phyloP scores from a whole-genome alignment of 2,797 vertebrate genomes.

The Mormyrus hasselquistii region DNA sequence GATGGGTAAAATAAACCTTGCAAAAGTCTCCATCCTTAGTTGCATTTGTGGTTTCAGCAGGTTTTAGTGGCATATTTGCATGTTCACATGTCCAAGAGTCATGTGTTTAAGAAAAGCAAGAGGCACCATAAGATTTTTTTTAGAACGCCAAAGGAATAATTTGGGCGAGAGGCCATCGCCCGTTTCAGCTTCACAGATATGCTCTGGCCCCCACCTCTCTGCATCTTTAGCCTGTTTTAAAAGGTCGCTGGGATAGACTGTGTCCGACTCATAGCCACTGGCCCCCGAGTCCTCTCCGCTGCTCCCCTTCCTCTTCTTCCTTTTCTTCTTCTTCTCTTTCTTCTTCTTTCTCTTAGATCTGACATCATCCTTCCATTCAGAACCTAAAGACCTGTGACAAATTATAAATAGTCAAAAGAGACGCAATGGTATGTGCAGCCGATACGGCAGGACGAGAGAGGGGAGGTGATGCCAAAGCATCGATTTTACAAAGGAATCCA shows the following conservation, averaged over 20 bases:
- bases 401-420: slow-evolving; percentile 19
- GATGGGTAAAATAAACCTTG: background rate
- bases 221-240: slow-evolving; percentile 43
- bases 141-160: background rate
- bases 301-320: slow-evolving; percentile 68
- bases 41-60: background rate
- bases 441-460: background rate
- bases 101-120: background rate
- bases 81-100: background rate
- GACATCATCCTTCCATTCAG: slow-evolving; percentile 31
- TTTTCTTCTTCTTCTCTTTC: slow-evolving; percentile 72
- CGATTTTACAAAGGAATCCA: background rate
- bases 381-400: slow-evolving; percentile 42
- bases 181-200: background rate
- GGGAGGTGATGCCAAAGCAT: background rate
- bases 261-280: slow-evolving; percentile 58
- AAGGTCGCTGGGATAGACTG: slow-evolving; percentile 58
- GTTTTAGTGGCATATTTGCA: background rate
- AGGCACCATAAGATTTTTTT: background rate
- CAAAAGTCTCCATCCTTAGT: background rate
- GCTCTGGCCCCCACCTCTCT: slow-evolving; percentile 40
- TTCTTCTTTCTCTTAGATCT: slow-evolving; percentile 64
- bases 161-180: background rate
- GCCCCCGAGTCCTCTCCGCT: slow-evolving; percentile 49
- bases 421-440: background rate